Evolutionary conservation across 2,113 vertebrate species (phyloP).

Genomic region (Lichenostomus cassidix): DNA sequence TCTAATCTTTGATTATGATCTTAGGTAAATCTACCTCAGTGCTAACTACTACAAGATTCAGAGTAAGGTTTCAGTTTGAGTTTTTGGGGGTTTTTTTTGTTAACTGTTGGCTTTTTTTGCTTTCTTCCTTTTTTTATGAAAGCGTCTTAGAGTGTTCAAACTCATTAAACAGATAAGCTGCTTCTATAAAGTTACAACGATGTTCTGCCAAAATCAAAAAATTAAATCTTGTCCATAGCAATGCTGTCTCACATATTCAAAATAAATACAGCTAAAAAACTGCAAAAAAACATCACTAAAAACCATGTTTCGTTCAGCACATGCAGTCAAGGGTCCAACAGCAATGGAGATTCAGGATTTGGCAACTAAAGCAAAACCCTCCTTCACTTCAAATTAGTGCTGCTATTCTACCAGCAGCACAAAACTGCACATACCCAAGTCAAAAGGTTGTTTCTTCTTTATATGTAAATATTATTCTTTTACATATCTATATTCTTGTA

Average conservation of each 20-base stretch:
- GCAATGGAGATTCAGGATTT: neutral
- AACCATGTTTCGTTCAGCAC: fast-evolving
- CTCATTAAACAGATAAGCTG: neutral
- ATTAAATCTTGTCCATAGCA: neutral
- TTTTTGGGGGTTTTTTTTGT: neutral
- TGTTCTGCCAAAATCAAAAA: neutral
- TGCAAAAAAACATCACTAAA: neutral
- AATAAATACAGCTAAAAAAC: neutral
- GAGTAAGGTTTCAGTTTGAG: neutral
- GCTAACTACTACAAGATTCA: neutral
- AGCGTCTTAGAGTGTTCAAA: neutral
- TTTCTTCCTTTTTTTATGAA: neutral
- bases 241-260: neutral
- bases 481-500: neutral
- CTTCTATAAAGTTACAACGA: neutral
- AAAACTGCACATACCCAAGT: neutral
- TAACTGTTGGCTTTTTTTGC: neutral
- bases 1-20: neutral
- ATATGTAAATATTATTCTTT: neutral
- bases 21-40: neutral
- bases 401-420: neutral
- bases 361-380: neutral
- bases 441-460: neutral
- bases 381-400: neutral
- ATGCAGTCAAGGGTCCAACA: neutral